Base-by-base conservation (phyloP, 2,113 vertebrate species). In the Neogale vison region DNA sequence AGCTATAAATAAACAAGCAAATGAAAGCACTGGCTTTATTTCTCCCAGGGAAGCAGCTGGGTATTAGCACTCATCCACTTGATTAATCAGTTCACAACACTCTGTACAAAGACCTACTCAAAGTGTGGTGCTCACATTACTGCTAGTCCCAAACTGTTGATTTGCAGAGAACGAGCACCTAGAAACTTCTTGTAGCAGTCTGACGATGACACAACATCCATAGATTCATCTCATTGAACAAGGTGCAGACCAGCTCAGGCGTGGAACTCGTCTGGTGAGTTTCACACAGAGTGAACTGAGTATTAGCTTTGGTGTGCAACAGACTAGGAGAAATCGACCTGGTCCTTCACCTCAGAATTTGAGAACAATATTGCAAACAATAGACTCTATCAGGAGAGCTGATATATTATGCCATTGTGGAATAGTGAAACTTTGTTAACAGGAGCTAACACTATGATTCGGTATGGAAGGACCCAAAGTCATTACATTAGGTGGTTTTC, bases 401-500 rank as follows among this genome's bases (percentile, higher is more conserved):
- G 17, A 71, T 10, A 2, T 2, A 1, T 7, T 7, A 47, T 4
- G 9, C 42, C 42, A 26, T 1, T 14, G 1, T 18, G 4, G 26
- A 95, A 57, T 12, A 71, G 23, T 26, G 23, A 86, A 20, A 8
- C 21, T 47, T 63, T n/a, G 1, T 42, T 61, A 77, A 77, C 5
- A 4, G 17, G 21, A 77, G 71, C 45, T 71, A 86, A 34, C 9
- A 71, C 34, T 82, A 82, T 63, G 24, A 31, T 4, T 29, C 0
- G 0, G 63, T 52, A 71, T n/a, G 1, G n/a, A 77, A 96, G 24
- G 18, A 11, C 20, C 45, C 69, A 72, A 12, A 84, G 61, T 88
- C 71, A 17, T 80, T 34, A 90, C 8, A 21, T 67, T 36, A 29
- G 34, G 7, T 67, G 52, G 50, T 39, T 59, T 77, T 88, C 61